Evolutionary conservation across 2,888 invertebrate genomes (phyloP).

Genomic region (Drepana falcataria): DNA sequence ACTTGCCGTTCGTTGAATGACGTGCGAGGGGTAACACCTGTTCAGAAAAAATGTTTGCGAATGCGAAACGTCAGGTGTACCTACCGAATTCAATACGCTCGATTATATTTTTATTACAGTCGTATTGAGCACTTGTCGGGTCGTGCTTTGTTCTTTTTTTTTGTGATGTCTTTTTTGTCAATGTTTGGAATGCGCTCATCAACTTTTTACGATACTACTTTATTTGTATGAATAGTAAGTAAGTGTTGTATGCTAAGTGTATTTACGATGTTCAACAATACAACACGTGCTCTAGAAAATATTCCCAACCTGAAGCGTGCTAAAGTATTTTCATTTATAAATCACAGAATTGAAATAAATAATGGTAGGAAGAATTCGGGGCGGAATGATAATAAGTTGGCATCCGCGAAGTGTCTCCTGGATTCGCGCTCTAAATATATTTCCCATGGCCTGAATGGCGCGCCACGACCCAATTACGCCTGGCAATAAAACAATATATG

Average conservation of each 20-base stretch:
- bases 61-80: slow-evolving; percentile 53
- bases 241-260: neutral
- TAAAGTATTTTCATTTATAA: neutral
- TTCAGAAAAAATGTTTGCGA: slow-evolving; percentile 55
- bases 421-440: slow-evolving; percentile 45
- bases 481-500: slow-evolving; percentile 71
- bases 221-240: neutral
- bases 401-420: slow-evolving; percentile 34
- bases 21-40: slow-evolving; percentile 51
- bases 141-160: slow-evolving; percentile 2
- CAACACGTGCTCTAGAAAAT: neutral
- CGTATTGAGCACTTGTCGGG: neutral
- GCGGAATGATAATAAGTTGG: slow-evolving; percentile 29
- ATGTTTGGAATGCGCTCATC: neutral
- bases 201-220: slow-evolving; percentile 1
- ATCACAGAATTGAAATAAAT: neutral
- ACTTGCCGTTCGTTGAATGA: slow-evolving; percentile 50
- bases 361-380: slow-evolving; percentile 20
- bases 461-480: slow-evolving; percentile 69
- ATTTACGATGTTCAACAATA: too few relatives aligned
- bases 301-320: neutral
- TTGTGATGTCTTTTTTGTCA: slow-evolving; percentile 2
- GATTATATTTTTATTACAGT: slow-evolving; percentile 9
- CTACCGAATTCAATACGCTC: slow-evolving; percentile 45
- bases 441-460: slow-evolving; percentile 55